These are phyloP conservation scores for Orthochromis malagaraziensis DNA, from an alignment of 2,113 vertebrate species.

Conservation along the genomic window DNA sequence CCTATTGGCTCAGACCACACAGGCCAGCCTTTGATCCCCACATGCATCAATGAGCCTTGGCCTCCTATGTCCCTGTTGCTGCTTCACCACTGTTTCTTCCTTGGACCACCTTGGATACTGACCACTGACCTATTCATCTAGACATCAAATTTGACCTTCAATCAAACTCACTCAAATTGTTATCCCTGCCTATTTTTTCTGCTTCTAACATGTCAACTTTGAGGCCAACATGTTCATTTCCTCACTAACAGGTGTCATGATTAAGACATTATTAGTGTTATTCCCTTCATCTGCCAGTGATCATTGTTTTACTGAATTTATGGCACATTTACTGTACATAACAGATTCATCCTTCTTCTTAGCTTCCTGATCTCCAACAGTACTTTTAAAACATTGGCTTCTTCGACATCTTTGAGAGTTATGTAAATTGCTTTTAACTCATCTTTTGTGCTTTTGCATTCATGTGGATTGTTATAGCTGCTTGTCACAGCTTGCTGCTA, in stretches of 20 bases:
- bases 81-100: rapidly evolving
- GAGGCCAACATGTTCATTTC: not conserved
- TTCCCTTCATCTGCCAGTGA: rapidly evolving
- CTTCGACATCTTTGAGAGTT: not conserved
- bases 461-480: not conserved
- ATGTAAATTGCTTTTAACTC: not conserved
- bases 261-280: not conserved
- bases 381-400: not conserved
- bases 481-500: not conserved
- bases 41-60: not conserved
- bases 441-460: not conserved
- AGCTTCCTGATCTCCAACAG: not conserved
- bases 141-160: not conserved
- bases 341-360: not conserved
- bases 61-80: not conserved
- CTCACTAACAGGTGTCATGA: not conserved
- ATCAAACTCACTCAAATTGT: not conserved
- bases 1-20: not conserved
- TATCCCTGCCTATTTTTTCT: not conserved
- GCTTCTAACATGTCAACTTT: not conserved
- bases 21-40: not conserved
- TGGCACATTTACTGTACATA: not conserved
- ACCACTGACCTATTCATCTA: rapidly evolving
- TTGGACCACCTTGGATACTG: not conserved
- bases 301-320: not conserved